Base-by-base conservation (phyloP, 2,888 invertebrate species). In the Yponomeuta sedellus region DNA sequence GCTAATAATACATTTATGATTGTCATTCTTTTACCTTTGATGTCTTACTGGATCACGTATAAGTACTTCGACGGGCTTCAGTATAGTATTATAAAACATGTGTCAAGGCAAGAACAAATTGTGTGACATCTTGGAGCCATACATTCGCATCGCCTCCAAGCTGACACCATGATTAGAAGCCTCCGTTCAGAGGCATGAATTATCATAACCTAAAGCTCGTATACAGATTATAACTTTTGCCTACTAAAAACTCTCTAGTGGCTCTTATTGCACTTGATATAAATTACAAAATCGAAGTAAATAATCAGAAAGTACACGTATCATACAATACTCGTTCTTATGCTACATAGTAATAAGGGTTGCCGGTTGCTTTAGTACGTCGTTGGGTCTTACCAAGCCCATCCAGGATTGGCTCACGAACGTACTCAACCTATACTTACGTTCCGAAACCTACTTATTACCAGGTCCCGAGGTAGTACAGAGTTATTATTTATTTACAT, bases 401-500 rank as follows among this genome's bases (percentile, higher is more conserved):
- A 52, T 57, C 57, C 19, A 10, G 57, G 64, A 64, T 57, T 34
- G 64, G n/a, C 34, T 34, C 22, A 34, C 19, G 62, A 34, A 34
- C 34, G 39, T 12, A 56, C n/a, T 22, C 28, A 28, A 64, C 64
- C 64, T 28, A 25, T n/a, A 64, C 56, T 64, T 64, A 64, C 25
- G 11, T 34, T 56, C 39, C 19, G 28, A 57, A 28, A 64, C 56
- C 56, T 56, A 64, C 64, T 28, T 28, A 64, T 64, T 64, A 64
- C 34, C 57, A 22, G 2, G 40, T 63, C 40, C 44, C 12, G 40
- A 44, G 22, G 57, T 64, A 64, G 10, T 57, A 25, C 57, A 56
- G 57, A 64, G 22, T 64, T 28, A 64, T 64, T 57, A 64, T 64
- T 64, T 64, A 64, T 64, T 64, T 64, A 64, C 64, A 34, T 64